Evolutionary conservation across 2,113 vertebrate species (phyloP), one percentile per base, ranked within the genome.

Genomic region (Rutilus rutilus): DNA sequence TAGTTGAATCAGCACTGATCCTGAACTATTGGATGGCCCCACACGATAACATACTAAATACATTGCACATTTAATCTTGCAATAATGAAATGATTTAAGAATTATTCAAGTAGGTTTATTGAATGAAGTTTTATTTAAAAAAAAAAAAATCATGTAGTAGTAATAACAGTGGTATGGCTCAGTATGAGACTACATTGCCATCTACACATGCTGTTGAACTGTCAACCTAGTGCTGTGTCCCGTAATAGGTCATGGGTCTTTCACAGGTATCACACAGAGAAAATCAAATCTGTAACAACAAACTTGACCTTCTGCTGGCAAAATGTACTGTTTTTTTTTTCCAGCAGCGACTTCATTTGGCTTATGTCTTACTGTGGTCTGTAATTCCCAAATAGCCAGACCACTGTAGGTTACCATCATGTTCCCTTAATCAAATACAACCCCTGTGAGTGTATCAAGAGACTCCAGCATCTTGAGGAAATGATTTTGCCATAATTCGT

Each of bases 281-380:
- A 83, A 71, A 82, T 82, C 25, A 71, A 83, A 83, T 83, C 11
- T 57, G 65, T 54, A 73, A 83, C 59, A 83, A 83, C 30, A 83
- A 83, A 73, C 67, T 47, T 83, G 81, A 83, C 64, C 65, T 83
- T 83, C 65, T 52, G 14, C 50, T 83, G 50, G 65, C 50, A 42
- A 71, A 82, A 82, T 71, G 19, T 54, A 52, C 33, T 33, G 52
- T 42, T 59, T 50, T 83, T 73, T 83, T 47, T 42, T 7, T 39
- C 71, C 65, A 59, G 81, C 50, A 59, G 65, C 17, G 81, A n/a
- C 21, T 83, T 83, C 10, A 71, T 36, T 83, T 59, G 67, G 62
- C 80, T 50, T 82, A 54, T 12, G 30, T 73, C 33, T 73, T 25
- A 52, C 82, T n/a, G 62, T 82, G 45, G 80, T 36, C 25, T 73